A percentile compares a stretch with the other conserved stretches of the same genome.
Evolutionary conservation across 2,888 invertebrate genomes (phyloP).

Genomic region (Aquatica leii): DNA sequence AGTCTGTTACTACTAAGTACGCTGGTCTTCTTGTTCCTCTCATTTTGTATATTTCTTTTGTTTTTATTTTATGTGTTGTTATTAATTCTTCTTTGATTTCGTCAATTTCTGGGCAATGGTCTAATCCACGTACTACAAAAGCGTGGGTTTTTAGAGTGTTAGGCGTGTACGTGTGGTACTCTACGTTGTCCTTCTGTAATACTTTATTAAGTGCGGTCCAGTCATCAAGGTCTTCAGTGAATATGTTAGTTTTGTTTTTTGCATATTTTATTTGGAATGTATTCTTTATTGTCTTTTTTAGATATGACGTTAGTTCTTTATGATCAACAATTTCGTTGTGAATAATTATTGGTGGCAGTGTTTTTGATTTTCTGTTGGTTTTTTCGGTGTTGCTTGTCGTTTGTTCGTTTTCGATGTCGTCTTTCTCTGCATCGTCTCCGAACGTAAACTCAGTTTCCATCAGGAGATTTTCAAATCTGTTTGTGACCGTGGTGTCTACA

Average conservation of each 20-base stretch:
- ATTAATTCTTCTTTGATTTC: not conserved
- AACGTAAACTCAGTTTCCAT: no score
- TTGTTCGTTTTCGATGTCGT: no score
- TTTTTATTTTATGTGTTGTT: not conserved
- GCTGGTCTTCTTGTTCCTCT: slow-evolving; percentile 25
- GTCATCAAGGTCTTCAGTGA: not conserved
- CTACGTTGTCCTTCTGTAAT: not conserved
- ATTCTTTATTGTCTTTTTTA: no score
- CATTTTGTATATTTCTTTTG: not conserved
- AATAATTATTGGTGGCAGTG: no score
- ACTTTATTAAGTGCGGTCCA: not conserved
- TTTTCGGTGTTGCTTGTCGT: no score
- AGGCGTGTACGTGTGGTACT: not conserved
- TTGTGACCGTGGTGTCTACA: no score
- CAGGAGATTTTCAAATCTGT: no score
- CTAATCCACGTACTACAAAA: slow-evolving; percentile 2
- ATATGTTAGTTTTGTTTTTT: not conserved
- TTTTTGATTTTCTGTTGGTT: no score
- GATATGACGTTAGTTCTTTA: no score
- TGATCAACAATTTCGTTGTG: no score
- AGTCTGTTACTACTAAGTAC: not conserved
- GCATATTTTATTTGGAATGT: not conserved
- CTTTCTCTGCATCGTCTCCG: no score
- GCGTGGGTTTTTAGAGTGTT: not conserved
- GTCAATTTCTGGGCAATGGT: not conserved